Percentiles rank a stretch among this genome's conserved stretches.
Conservation (phyloP, 2,888 invertebrate species). For the Sturmia bella region DNA sequence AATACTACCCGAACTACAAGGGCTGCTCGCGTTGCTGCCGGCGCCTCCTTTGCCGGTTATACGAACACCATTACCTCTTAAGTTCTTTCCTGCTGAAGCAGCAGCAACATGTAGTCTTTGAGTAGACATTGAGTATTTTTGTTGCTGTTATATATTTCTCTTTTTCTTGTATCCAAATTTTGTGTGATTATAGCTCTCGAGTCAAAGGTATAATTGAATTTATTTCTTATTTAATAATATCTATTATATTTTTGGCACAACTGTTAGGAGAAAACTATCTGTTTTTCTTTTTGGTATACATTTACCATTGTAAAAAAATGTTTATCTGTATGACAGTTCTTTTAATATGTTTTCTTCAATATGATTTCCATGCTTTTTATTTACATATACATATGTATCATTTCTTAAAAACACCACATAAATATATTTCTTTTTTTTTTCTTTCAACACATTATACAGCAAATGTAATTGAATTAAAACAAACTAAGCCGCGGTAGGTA, state of each 20-base stretch:
- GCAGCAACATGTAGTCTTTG: conserved; percentile 65
- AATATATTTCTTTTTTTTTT: too few species aligned
- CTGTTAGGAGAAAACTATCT: too few species aligned
- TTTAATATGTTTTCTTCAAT: too few species aligned
- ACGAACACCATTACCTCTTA: conserved; percentile 9
- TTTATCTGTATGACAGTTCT: too few species aligned
- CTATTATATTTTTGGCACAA: conserved; percentile 28
- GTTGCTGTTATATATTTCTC: conserved; percentile 1
- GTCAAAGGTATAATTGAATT: conserved; percentile 34
- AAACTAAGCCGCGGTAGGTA: too few species aligned
- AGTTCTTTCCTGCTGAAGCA: conserved; percentile 36
- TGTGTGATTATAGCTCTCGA: not conserved
- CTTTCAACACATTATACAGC: too few species aligned
- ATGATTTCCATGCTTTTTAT: too few species aligned
- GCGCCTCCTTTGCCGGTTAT: conserved; percentile 28
- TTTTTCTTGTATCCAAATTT: conserved; percentile 7
- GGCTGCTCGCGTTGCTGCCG: conserved; percentile 74
- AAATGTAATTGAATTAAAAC: too few species aligned
- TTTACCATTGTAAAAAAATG: not conserved
- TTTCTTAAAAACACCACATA: too few species aligned
- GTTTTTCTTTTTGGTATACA: not conserved
- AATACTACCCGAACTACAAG: conserved; percentile 77
- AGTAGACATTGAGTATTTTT: conserved; percentile 50
- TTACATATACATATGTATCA: too few species aligned
- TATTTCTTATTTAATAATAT: conserved; percentile 29